Evolutionary conservation across 2,113 vertebrate species (phyloP).

Genomic region (Urocitellus parryii): DNA sequence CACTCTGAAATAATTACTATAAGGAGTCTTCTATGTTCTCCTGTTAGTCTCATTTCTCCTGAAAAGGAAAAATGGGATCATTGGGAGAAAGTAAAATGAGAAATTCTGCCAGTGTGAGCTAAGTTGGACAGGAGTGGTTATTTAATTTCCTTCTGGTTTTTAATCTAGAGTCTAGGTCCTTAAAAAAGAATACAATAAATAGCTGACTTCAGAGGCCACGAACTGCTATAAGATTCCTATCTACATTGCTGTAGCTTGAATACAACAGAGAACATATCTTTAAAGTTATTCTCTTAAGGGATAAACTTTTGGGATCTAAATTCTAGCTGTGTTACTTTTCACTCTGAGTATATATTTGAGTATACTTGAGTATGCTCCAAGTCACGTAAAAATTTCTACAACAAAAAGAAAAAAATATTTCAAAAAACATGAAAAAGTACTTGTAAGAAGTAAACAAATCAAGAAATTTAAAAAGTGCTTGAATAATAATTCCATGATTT

Average conservation of each 20-base stretch:
- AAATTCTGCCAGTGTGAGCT: background rate
- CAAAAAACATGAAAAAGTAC: background rate
- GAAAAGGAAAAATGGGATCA: accelerated
- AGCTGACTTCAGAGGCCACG: background rate
- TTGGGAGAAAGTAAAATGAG: background rate
- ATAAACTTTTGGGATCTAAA: background rate
- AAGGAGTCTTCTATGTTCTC: background rate
- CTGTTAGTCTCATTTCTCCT: background rate
- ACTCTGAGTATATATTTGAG: too few species aligned
- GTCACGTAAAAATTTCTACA: background rate
- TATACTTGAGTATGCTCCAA: background rate
- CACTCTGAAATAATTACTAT: background rate
- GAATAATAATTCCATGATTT: background rate
- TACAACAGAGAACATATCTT: background rate
- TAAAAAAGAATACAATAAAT: background rate
- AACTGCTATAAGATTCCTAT: background rate
- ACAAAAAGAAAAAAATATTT: background rate
- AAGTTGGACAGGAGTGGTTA: background rate
- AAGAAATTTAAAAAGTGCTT: background rate
- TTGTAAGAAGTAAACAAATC: background rate
- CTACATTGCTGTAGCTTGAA: background rate
- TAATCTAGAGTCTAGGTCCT: background rate
- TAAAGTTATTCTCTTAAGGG: background rate
- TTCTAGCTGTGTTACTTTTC: background rate
- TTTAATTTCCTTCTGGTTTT: background rate